phyloP scores from a whole-genome alignment of 2,797 vertebrate genomes.

The Ispidina lecontei region DNA sequence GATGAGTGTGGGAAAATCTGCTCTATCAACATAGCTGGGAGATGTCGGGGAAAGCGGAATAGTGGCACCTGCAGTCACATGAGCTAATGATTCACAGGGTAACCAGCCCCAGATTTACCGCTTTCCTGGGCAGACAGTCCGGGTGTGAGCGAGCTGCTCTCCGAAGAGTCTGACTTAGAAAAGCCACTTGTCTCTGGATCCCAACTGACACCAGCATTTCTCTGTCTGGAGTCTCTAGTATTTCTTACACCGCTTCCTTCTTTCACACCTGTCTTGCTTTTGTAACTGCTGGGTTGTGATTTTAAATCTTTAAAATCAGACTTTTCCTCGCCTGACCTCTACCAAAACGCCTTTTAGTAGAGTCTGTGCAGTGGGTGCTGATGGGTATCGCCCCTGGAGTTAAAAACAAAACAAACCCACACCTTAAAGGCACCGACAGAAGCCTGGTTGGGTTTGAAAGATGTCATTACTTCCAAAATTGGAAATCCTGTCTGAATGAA shows the following conservation, averaged over 20 bases:
- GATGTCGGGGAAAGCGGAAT: neutral
- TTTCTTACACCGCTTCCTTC: neutral
- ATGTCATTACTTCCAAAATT: neutral
- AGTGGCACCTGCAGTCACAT: neutral
- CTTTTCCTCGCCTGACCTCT: neutral
- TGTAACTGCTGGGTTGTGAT: neutral
- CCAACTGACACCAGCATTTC: neutral
- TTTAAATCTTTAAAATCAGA: neutral
- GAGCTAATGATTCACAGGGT: neutral
- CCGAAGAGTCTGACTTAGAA: neutral
- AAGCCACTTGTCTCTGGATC: neutral
- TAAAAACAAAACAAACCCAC: neutral
- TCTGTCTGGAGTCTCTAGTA: accelerated
- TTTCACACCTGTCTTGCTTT: neutral
- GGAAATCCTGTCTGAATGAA: neutral
- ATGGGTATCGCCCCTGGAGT: neutral
- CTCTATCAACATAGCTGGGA: neutral
- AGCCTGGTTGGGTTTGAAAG: neutral
- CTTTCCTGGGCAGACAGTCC: neutral
- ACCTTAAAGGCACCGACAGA: neutral
- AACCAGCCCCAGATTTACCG: neutral
- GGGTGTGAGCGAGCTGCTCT: neutral
- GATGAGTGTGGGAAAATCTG: neutral
- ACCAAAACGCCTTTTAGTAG: neutral
- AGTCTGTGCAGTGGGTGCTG: neutral